These are phyloP conservation scores for Steinernema hermaphroditum DNA, from an alignment of 2,888 invertebrate species.

Conservation along the genomic window DNA sequence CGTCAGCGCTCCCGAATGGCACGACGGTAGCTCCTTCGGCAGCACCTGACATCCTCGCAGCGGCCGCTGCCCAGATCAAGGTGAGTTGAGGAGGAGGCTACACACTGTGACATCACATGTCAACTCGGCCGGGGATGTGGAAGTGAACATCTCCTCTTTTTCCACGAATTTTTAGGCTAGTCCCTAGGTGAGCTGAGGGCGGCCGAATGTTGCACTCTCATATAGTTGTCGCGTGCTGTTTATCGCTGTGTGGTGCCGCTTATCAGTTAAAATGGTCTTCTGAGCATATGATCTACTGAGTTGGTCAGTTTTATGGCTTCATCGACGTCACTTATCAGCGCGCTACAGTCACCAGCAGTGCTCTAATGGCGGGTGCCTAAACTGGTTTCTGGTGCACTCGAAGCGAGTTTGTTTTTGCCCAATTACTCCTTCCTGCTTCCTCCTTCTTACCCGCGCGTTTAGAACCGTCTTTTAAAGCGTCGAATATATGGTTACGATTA, in stretches of 20 bases:
- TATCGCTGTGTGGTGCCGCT: not conserved
- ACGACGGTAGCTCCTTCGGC: constrained; percentile 7
- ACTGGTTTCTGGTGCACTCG: no score
- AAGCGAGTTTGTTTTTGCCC: no score
- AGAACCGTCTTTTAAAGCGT: no score
- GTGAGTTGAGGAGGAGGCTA: constrained; percentile 1
- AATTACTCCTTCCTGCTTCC: no score
- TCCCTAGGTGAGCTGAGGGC: not conserved
- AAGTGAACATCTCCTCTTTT: not conserved
- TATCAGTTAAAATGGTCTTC: not conserved
- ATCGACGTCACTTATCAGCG: no score
- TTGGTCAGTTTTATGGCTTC: not conserved
- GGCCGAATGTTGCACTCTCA: not conserved
- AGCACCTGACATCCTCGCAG: constrained; percentile 29
- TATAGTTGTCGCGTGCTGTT: not conserved
- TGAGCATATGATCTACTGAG: constrained; percentile 4
- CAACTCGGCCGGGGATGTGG: not conserved
- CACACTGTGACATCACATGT: not conserved
- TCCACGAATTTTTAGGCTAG: constrained; percentile 10
- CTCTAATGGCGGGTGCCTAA: no score
- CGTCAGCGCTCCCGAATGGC: constrained; percentile 24
- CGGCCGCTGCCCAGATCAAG: constrained; percentile 25
- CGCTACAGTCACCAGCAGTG: no score
- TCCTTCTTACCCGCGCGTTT: no score
- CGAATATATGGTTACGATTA: no score